These are phyloP conservation scores for Meiosimyza platycephala DNA, from an alignment of 2,888 invertebrate species.

Conservation along the genomic window DNA sequence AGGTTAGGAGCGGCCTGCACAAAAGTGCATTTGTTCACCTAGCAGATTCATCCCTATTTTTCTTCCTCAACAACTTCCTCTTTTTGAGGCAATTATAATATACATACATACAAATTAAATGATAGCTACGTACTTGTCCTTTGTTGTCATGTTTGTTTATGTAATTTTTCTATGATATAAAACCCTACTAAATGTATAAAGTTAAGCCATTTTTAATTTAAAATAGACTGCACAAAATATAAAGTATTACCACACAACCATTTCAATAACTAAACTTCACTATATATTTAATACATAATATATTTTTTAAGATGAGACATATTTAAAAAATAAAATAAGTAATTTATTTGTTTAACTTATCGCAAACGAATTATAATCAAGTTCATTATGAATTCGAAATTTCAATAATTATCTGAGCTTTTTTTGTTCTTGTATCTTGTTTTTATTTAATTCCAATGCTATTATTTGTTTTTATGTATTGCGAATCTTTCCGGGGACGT, in stretches of 20 bases:
- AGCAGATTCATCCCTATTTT: too few relatives aligned
- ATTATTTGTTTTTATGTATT: conserved; percentile 78
- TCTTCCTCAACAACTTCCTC: too few relatives aligned
- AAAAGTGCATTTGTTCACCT: too few relatives aligned
- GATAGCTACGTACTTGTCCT: too few relatives aligned
- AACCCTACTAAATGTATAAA: too few relatives aligned
- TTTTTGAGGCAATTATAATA: too few relatives aligned
- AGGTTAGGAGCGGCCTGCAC: too few relatives aligned
- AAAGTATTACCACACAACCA: neutral
- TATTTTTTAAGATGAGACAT: conserved; percentile 20
- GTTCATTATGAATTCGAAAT: conserved; percentile 23
- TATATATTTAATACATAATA: conserved; percentile 5
- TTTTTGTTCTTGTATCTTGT: conserved; percentile 10
- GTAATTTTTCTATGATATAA: too few relatives aligned
- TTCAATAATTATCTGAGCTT: conserved; percentile 11
- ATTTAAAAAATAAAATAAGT: conserved; percentile 18
- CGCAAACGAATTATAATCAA: conserved; percentile 16
- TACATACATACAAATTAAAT: too few relatives aligned
- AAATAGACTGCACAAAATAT: neutral
- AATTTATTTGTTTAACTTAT: conserved; percentile 23
- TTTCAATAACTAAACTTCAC: neutral
- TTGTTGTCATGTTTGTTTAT: too few relatives aligned
- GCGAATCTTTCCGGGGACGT: conserved; percentile 98
- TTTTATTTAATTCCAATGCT: conserved; percentile 5
- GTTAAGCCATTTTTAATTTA: too few relatives aligned